These are phyloP conservation scores for Calcarius lapponicus DNA, from an alignment of 2,797 vertebrate genomes.

Conservation along the genomic window DNA sequence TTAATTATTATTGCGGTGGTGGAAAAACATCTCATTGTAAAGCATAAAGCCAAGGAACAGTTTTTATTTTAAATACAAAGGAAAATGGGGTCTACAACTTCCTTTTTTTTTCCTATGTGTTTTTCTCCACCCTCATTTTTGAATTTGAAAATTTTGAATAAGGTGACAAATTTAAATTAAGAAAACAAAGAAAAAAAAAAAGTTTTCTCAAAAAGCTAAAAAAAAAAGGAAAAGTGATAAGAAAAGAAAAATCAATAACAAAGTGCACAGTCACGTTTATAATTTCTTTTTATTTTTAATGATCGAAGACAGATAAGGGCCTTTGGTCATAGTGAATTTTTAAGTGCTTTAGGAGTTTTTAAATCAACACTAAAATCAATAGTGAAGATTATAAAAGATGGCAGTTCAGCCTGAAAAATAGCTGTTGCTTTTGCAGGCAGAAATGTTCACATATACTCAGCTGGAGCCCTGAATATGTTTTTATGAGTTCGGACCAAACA, in stretches of 20 bases:
- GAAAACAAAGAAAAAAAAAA: neutral
- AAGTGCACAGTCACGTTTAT: accelerated
- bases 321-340: neutral
- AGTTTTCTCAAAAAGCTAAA: neutral
- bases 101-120: neutral
- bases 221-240: neutral
- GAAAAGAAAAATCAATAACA: neutral
- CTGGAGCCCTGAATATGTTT: neutral
- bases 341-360: neutral
- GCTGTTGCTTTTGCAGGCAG: neutral
- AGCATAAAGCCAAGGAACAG: neutral
- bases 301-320: neutral
- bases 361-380: neutral
- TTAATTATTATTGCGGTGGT: neutral
- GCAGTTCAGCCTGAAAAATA: neutral
- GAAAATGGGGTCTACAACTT: neutral
- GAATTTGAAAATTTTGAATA: neutral
- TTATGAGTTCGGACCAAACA: neutral
- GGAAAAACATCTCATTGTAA: neutral
- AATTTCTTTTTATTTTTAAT: neutral
- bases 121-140: neutral
- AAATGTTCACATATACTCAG: neutral
- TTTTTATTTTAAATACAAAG: neutral
- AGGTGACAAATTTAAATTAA: neutral
- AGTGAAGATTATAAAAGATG: neutral